These are phyloP conservation scores for Serripes groenlandicus DNA, from an alignment of 2,888 invertebrate species.

Conservation along the genomic window DNA sequence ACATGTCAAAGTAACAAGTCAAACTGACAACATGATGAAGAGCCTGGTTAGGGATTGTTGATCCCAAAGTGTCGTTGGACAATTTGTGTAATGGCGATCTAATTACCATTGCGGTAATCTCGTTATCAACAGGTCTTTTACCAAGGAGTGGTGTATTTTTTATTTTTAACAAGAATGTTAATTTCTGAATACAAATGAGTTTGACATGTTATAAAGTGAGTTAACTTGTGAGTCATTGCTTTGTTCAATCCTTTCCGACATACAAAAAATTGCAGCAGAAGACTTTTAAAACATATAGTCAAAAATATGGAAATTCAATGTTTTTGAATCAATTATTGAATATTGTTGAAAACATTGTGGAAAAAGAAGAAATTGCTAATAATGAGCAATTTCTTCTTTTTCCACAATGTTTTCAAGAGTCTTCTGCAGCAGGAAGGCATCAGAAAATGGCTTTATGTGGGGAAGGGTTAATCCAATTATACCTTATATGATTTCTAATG, in stretches of 20 bases:
- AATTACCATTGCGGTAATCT: slow-evolving; percentile 5
- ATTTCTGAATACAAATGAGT: slow-evolving; percentile 45
- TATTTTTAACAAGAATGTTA: slow-evolving; percentile 56
- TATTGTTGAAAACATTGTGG: background rate
- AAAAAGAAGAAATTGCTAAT: background rate
- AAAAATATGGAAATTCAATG: slow-evolving; percentile 11
- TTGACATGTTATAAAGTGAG: background rate
- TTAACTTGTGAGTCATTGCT: background rate
- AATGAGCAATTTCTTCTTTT: slow-evolving; percentile 1
- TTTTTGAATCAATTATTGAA: too few relatives aligned
- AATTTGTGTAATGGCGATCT: slow-evolving; percentile 23
- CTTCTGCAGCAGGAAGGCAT: background rate
- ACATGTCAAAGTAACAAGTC: background rate
- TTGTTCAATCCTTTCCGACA: too few relatives aligned
- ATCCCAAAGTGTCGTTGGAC: slow-evolving; percentile 9
- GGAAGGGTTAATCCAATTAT: background rate
- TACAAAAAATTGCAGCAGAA: too few relatives aligned
- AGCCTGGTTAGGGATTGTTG: background rate
- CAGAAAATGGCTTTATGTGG: too few relatives aligned
- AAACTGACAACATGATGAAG: slow-evolving; percentile 10
- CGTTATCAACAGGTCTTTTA: slow-evolving; percentile 18
- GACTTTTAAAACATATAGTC: too few relatives aligned
- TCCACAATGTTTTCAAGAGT: slow-evolving; percentile 1
- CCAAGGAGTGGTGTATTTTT: slow-evolving; percentile 21
- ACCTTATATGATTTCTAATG: too few relatives aligned